These are phyloP conservation scores for Pyrrhosoma nymphula DNA, from an alignment of 2,888 invertebrate genomes.

Conservation along the genomic window DNA sequence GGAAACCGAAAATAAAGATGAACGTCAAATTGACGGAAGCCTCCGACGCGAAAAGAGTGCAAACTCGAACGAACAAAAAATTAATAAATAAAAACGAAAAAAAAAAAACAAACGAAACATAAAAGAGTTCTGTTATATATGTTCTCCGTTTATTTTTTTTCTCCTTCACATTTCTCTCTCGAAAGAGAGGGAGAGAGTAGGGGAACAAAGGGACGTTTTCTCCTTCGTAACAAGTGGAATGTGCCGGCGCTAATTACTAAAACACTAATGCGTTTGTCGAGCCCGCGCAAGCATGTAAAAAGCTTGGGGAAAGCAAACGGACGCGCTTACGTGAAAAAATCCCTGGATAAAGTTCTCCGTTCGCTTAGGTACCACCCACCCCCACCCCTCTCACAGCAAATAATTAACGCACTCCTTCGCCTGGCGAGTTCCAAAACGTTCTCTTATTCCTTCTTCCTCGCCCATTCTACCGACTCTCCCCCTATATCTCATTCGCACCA, in stretches of 20 bases:
- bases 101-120: not conserved
- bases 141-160: not conserved
- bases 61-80: not conserved
- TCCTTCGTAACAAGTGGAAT: constrained; percentile 29
- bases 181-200: not conserved
- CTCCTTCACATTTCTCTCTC: not conserved
- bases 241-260: constrained; percentile 52
- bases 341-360: constrained; percentile 19
- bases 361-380: not conserved
- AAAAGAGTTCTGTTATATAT: no score
- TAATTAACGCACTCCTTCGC: constrained; percentile 38
- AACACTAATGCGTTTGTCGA: constrained; percentile 35
- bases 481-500: not conserved
- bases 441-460: not conserved
- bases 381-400: not conserved
- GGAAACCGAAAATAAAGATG: not conserved
- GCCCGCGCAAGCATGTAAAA: not conserved
- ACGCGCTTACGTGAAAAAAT: not conserved
- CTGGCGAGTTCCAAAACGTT: not conserved
- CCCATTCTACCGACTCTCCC: not conserved
- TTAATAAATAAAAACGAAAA: not conserved
- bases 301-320: not conserved
- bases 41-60: not conserved
- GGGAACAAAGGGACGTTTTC: not conserved
- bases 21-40: not conserved